phyloP scores from a whole-genome alignment of 35 echinoderm and acorn worm species.

The Diadema setosum region DNA sequence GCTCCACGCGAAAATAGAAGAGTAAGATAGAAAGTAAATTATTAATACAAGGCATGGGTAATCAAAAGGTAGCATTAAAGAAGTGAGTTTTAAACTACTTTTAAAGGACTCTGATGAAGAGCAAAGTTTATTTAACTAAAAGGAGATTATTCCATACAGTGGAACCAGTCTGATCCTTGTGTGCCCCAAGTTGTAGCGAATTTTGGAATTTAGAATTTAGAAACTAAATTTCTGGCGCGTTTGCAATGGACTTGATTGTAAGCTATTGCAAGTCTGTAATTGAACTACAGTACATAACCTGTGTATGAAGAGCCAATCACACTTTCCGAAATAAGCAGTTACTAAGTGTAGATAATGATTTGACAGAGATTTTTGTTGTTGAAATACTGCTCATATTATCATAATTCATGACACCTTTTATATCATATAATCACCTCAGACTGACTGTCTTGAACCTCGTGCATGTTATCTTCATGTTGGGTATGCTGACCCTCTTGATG shows the following conservation, averaged over 20 bases:
- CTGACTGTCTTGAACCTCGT: not conserved
- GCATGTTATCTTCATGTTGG: not conserved
- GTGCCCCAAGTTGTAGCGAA: not conserved
- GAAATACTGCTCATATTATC: not conserved
- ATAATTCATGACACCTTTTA: not conserved
- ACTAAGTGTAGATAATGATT: not conserved
- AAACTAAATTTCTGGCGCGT: not conserved
- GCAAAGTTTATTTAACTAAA: not conserved
- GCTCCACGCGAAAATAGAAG: not conserved
- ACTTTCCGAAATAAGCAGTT: not conserved
- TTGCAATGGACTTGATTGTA: not conserved
- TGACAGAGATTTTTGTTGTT: not conserved
- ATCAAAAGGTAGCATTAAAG: not conserved
- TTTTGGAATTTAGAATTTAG: not conserved
- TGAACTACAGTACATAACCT: not conserved
- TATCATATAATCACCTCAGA: not conserved
- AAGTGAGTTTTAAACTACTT: not conserved
- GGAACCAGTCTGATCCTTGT: not conserved
- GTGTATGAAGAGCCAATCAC: not conserved
- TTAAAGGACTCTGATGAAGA: not conserved
- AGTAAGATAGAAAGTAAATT: not conserved
- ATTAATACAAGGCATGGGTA: not conserved
- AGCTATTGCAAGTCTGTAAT: not conserved
- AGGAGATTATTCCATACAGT: not conserved
- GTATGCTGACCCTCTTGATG: not conserved